phyloP scores from a whole-genome alignment of 2,797 vertebrate species.

The Anas bahamensis region DNA sequence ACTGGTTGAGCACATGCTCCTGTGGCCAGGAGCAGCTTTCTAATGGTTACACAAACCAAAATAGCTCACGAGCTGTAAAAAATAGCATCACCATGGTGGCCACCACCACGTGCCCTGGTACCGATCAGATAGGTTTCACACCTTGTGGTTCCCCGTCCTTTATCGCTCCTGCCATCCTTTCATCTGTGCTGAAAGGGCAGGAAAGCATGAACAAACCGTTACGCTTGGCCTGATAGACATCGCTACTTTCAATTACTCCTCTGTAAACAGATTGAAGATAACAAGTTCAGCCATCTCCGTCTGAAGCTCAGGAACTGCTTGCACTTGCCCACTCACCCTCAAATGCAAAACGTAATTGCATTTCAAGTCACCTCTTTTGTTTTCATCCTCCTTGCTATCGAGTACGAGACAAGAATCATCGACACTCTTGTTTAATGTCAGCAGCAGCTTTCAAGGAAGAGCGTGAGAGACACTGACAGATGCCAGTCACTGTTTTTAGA shows the following conservation, averaged over 20 bases:
- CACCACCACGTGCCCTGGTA: background rate
- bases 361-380: background rate
- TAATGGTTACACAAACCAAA: background rate
- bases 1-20: background rate
- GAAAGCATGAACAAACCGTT: conserved; percentile 42
- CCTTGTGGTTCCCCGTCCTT: background rate
- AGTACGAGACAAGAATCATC: background rate
- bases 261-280: conserved; percentile 52
- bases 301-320: background rate
- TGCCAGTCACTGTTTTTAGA: background rate
- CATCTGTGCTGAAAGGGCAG: background rate
- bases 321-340: background rate
- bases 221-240: conserved; percentile 39
- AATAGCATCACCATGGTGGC: background rate
- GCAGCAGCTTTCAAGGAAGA: background rate
- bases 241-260: conserved; percentile 40
- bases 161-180: background rate
- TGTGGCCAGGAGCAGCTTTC: background rate
- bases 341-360: background rate
- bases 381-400: background rate
- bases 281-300: conserved; percentile 6
- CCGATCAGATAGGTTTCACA: conserved; percentile 58
- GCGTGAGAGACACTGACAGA: background rate
- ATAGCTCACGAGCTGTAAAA: background rate
- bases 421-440: background rate